Evolutionary conservation across 2,113 vertebrate species (phyloP), one percentile per base, ranked within the genome.

Genomic region (Heterotis niloticus): DNA sequence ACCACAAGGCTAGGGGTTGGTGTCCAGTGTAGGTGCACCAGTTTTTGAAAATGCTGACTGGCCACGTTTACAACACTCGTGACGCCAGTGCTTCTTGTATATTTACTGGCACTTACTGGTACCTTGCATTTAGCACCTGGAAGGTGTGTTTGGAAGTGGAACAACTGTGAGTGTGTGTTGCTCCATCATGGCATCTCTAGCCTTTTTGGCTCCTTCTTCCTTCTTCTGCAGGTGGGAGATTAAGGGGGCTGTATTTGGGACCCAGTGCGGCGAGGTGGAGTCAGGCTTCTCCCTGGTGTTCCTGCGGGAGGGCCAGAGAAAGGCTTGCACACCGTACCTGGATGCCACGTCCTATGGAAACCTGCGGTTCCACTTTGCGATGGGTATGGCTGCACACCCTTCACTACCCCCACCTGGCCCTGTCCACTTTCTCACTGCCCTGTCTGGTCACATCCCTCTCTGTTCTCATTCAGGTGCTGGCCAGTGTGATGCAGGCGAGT

Each of bases 291-390:
- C 96, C 0, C 69, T 98, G 54, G 92, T 98, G 74, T 98, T 99
- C 85, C 92, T 96, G 77, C 93, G 88, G 85, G 94, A 96, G 0
- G 96, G 95, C 70, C 93, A 94, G 80, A 95, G 98, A 80, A 94
- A 92, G 86, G 83, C 96, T 77, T 99, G 98, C 77, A 99, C 96
- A 13, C 96, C 97, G 0, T 96, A 95, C 84, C 90, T 99, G 87
- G 96, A 99, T 85, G 94, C 95, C 62, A 98, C 95, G 0, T 91
- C 92, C 56, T 98, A 94, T 16, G 97, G 97, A 79, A 99, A 98
- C 91, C 92, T 99, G 66, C 92, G 98, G 34, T 96, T 99, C 91
- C 90, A 96, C 91, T 98, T 98, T 62, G 91, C 91, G 68, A 98
- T 98, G 96, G 98, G 98, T 99, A 87, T 83, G 93, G 16, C 23